These are phyloP conservation scores for Rhinella marina DNA, from an alignment of 2,797 vertebrate genomes.

Conservation along the genomic window DNA sequence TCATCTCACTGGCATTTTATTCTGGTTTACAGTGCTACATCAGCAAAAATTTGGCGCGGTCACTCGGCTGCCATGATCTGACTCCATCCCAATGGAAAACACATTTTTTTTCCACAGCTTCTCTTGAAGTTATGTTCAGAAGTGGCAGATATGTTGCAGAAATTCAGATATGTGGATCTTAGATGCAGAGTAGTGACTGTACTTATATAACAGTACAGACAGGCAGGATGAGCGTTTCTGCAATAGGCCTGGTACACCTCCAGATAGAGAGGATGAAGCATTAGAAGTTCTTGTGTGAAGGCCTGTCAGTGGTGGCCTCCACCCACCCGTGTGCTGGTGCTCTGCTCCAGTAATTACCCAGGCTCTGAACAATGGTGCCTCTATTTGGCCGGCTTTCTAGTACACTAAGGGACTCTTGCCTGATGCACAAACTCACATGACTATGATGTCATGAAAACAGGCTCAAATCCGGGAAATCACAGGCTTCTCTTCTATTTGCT, in stretches of 20 bases:
- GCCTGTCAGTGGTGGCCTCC: constrained; percentile 9
- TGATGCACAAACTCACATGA: constrained; percentile 54
- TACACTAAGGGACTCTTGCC: constrained; percentile 40
- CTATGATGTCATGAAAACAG: constrained; percentile 51
- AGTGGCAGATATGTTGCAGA: no score
- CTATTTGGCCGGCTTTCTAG: constrained; percentile 14
- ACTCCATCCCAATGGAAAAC: no score
- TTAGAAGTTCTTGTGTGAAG: not conserved
- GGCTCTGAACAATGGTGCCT: constrained; percentile 29
- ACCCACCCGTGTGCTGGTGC: constrained; percentile 9
- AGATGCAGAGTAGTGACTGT: no score
- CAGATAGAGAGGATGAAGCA: no score
- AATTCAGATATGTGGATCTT: no score
- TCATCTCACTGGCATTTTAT: no score
- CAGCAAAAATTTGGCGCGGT: no score
- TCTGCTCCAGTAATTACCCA: constrained; percentile 37
- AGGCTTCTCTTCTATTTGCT: constrained; percentile 36
- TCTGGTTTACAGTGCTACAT: no score
- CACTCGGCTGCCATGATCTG: no score
- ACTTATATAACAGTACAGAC: not conserved
- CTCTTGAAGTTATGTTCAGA: no score
- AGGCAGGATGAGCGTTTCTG: not conserved
- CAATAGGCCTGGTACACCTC: not conserved
- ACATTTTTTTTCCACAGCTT: no score
- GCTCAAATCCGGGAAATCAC: constrained; percentile 50